Percentiles rank a stretch among this genome's conserved stretches.
These are phyloP conservation scores for Apis dorsata DNA, from an alignment of 1,140 invertebrate species.

Conservation along the genomic window DNA sequence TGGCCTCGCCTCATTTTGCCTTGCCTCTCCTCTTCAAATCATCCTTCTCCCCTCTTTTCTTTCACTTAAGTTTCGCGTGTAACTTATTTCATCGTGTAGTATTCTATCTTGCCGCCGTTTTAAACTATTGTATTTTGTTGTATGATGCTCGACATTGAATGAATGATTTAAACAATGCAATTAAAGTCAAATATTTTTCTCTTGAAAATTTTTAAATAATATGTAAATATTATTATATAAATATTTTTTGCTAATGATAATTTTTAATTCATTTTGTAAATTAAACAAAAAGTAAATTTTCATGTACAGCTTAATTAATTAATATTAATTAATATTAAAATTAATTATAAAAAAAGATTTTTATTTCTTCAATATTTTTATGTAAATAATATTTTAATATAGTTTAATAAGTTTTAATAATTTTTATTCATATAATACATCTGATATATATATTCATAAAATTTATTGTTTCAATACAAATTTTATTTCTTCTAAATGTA, in stretches of 20 bases:
- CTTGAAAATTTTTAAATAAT: not conserved
- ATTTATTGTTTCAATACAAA: not conserved
- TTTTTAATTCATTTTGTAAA: not conserved
- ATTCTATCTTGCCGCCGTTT: constrained; percentile 34
- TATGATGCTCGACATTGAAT: not conserved
- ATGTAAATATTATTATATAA: not conserved
- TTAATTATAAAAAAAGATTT: not conserved
- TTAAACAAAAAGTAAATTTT: not conserved
- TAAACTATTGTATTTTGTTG: constrained; percentile 14
- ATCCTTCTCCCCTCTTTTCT: constrained; percentile 20
- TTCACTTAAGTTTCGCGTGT: constrained; percentile 34
- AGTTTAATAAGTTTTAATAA: not conserved
- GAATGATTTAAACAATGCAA: not conserved
- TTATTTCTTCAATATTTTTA: not conserved
- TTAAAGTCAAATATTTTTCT: not conserved
- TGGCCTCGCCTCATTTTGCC: constrained; percentile 42
- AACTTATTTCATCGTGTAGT: constrained; percentile 36
- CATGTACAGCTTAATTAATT: not conserved
- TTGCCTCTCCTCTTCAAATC: constrained; percentile 49
- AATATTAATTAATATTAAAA: not conserved
- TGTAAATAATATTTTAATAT: not conserved
- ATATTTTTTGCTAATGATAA: constrained; percentile 2
- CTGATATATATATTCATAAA: not conserved
- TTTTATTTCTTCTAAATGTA: constrained; percentile 52
- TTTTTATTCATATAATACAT: constrained; percentile 5